Evolutionary conservation across 2,888 invertebrate genomes (phyloP), one percentile per base, ranked within the genome.

Genomic region (Taenaris catops): DNA sequence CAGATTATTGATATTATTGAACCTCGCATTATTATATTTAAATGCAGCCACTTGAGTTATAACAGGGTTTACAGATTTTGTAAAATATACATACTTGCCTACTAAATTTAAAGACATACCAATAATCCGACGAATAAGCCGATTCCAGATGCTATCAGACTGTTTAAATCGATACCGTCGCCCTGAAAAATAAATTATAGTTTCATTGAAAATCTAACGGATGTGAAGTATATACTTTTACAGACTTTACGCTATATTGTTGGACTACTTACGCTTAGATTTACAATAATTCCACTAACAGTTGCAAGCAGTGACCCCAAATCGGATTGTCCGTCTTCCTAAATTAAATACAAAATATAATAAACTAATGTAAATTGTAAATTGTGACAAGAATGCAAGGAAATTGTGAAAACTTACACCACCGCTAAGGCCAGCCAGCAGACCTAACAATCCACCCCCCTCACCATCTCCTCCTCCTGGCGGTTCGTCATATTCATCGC

Each of bases 301-400:
- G 83, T 63, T 1, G 79, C 74, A 9, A 87, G 50, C 14, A 87
- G 51, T 2, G 83, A 68, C 26, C 86, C 87, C 35, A 87, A 62
- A 54, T 87, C 87, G 3, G 86, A 86, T 26, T 81, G 69, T 1
- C 84, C 87, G 8, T 79, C 78, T 55, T 79, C 84, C 79, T 79
- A 48, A 68, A 71, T n/a, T n/a, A n/a, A n/a, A n/a, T n/a, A n/a
- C n/a, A n/a, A n/a, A n/a, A n/a, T n/a, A n/a, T n/a, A n/a, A n/a
- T n/a, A n/a, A n/a, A n/a, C n/a, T n/a, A n/a, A n/a, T n/a, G n/a
- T n/a, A n/a, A n/a, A n/a, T n/a, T n/a, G n/a, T n/a, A n/a, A n/a
- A n/a, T n/a, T n/a, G n/a, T n/a, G n/a, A n/a, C n/a, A n/a, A n/a
- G n/a, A n/a, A n/a, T n/a, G n/a, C n/a, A n/a, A n/a, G n/a, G n/a